Evolutionary conservation across 2,888 invertebrate species (phyloP).

Genomic region (Orchesella flavescens): DNA sequence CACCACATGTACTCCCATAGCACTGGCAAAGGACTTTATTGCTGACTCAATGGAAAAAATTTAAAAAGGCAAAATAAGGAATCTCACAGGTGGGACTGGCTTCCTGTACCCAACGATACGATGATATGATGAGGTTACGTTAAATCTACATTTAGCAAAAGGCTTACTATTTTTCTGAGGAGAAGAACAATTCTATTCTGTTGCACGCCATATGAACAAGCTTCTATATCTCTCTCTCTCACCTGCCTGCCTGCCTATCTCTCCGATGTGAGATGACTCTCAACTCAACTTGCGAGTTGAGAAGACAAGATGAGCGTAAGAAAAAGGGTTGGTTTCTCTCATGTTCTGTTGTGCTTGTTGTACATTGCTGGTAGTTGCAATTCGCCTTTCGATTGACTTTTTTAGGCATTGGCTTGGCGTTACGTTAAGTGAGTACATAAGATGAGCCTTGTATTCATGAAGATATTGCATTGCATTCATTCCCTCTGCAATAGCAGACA

Average conservation of each 20-base stretch:
- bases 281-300: not conserved
- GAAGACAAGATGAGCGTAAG: not conserved
- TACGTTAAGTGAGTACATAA: not conserved
- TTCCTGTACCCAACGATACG: slow-evolving; percentile 24
- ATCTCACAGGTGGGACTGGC: slow-evolving; percentile 35
- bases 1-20: not conserved
- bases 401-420: slow-evolving; percentile 30
- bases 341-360: slow-evolving; percentile 6
- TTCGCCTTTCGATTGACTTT: slow-evolving; percentile 55
- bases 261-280: not conserved
- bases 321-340: slow-evolving; percentile 38
- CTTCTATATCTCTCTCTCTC: not conserved
- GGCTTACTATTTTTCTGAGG: not conserved
- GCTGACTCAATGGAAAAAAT: slow-evolving; percentile 37
- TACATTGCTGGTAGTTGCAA: slow-evolving; percentile 29
- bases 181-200: not conserved
- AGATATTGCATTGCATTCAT: not conserved
- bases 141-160: not conserved
- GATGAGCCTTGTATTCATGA: not conserved
- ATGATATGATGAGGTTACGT: not conserved
- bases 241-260: not conserved
- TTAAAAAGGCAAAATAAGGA: slow-evolving; percentile 34
- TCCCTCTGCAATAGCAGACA: not conserved
- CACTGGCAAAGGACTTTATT: slow-evolving; percentile 33
- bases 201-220: not conserved